Evolutionary conservation across 2,888 invertebrate species (phyloP).

Genomic region (Luperina nickerlii): DNA sequence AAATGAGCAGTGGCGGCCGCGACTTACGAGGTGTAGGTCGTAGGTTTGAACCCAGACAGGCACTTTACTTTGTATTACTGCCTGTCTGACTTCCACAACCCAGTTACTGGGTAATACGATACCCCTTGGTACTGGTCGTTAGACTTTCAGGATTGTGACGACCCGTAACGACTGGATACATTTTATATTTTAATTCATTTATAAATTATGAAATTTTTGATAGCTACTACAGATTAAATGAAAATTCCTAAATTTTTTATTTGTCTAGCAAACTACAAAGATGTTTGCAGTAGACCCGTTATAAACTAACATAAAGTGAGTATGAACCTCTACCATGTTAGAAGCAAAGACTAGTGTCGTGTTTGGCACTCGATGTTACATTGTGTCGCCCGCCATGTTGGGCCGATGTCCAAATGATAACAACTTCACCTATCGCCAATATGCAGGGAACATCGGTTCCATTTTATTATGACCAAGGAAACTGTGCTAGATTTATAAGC

Average conservation of each 20-base stretch:
- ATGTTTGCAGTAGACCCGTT: not conserved
- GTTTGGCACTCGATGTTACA: constrained; percentile 43
- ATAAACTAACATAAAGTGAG: not conserved
- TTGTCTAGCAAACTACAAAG: not conserved
- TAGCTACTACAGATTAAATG: not conserved
- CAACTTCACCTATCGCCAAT: constrained; percentile 18
- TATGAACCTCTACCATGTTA: not conserved
- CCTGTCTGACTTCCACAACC: too few species aligned
- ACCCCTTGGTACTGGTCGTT: too few species aligned
- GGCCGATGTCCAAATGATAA: constrained; percentile 49
- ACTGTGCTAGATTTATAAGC: not conserved
- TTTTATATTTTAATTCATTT: not conserved
- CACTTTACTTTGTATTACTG: too few species aligned
- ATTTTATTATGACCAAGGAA: constrained; percentile 24
- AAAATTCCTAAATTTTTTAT: not conserved
- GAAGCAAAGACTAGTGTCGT: constrained; percentile 21
- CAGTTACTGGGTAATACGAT: too few species aligned
- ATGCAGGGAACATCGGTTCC: constrained; percentile 23
- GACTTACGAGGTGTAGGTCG: too few species aligned
- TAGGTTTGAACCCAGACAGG: too few species aligned
- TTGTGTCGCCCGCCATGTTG: constrained; percentile 41
- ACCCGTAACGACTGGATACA: not conserved
- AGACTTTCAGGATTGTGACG: too few species aligned
- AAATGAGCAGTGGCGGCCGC: not conserved
- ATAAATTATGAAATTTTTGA: too few species aligned